Conservation (phyloP, 2,888 invertebrate genomes). For the Campopleginae sp. region DNA sequence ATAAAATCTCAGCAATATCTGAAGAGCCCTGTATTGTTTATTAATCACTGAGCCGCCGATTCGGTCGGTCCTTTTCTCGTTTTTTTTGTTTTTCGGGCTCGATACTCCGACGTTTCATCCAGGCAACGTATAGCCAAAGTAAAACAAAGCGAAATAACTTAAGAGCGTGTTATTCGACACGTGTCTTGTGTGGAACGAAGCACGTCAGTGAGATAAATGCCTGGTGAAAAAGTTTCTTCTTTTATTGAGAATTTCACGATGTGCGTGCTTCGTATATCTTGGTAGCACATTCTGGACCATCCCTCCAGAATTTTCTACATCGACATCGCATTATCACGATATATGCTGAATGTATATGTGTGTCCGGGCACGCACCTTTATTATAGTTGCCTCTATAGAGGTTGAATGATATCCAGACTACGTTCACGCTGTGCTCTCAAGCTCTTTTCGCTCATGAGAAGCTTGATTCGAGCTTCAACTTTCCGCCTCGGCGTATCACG, state of each 20-base stretch:
- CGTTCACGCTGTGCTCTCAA: constrained; percentile 35
- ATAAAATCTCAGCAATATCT: background rate
- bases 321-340: background rate
- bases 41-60: background rate
- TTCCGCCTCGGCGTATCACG: constrained; percentile 39
- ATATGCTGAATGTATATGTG: background rate
- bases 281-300: background rate
- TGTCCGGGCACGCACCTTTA: background rate
- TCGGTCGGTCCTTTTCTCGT: background rate
- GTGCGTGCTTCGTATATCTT: background rate
- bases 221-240: background rate
- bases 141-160: background rate
- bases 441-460: constrained; percentile 51
- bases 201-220: background rate
- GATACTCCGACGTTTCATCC: too few relatives aligned
- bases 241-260: background rate
- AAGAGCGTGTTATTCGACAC: background rate
- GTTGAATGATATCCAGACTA: constrained; percentile 58
- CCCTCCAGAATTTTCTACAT: too few relatives aligned
- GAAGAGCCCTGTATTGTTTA: background rate
- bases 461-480: constrained; percentile 65
- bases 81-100: background rate
- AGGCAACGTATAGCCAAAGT: too few relatives aligned
- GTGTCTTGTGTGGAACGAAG: background rate
- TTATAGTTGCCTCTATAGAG: background rate